A percentile compares a stretch with the other conserved stretches of the same genome.
Conservation (phyloP, 2,797 vertebrate species). For the Intellagama lesueurii region DNA sequence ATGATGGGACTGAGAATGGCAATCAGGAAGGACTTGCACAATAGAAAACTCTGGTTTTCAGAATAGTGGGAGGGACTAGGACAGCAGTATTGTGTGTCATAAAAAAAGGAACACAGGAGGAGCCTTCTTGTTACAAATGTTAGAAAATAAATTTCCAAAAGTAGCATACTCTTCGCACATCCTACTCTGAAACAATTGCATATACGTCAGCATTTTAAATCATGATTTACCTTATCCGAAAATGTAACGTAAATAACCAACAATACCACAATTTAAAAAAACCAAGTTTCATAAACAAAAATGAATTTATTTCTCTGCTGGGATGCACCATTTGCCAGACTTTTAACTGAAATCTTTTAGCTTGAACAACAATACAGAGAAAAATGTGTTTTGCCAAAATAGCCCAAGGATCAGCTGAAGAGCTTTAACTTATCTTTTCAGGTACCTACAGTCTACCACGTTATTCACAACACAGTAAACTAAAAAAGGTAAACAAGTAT, state of each 20-base stretch:
- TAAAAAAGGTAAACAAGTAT: slow-evolving; percentile 14
- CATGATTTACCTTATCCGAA: not conserved
- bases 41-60: too few relatives aligned
- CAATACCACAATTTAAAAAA: not conserved
- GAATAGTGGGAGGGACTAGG: not conserved
- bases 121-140: not conserved
- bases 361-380: not conserved
- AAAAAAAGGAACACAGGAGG: not conserved
- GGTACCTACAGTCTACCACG: not conserved
- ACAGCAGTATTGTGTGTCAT: not conserved
- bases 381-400: not conserved
- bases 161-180: not conserved
- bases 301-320: not conserved
- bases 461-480: not conserved
- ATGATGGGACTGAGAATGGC: not conserved
- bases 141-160: not conserved
- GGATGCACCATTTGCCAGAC: not conserved
- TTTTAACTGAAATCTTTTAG: not conserved
- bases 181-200: not conserved
- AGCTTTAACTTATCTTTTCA: not conserved
- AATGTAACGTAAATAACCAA: not conserved
- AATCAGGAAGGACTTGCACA: not conserved
- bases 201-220: not conserved
- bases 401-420: not conserved
- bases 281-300: not conserved